Percentiles rank a stretch among this genome's conserved stretches.
Evolutionary conservation across 1,140 invertebrate genomes (phyloP).

Genomic region (Zaprionus inermis): DNA sequence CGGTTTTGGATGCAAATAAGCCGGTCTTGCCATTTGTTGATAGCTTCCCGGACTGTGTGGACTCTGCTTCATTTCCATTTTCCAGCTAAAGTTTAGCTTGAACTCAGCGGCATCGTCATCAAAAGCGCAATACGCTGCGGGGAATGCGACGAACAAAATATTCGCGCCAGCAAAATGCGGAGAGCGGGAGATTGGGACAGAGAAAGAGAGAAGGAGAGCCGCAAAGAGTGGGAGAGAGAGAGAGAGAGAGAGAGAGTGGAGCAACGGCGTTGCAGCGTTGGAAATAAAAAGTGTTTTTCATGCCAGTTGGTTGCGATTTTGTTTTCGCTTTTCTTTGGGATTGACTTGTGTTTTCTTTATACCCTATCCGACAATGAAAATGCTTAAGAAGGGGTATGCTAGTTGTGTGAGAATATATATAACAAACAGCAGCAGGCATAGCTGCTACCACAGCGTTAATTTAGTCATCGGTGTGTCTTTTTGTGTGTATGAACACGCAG

Average conservation of each 20-base stretch:
- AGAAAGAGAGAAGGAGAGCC: background rate
- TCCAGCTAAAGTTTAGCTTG: background rate
- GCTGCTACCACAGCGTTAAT: no score
- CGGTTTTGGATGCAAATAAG: constrained; percentile 9
- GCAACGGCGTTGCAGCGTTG: background rate
- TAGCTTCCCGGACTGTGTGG: background rate
- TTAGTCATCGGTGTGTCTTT: no score
- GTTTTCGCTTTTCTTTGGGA: background rate
- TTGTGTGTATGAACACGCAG: background rate
- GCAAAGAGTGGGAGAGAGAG: background rate
- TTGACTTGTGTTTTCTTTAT: background rate
- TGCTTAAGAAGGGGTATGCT: background rate
- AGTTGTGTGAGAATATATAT: background rate
- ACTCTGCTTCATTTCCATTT: background rate
- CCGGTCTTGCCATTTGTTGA: constrained; percentile 4
- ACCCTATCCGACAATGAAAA: background rate
- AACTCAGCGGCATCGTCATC: background rate
- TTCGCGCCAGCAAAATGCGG: background rate
- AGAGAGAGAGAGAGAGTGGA: background rate
- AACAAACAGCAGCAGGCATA: background rate
- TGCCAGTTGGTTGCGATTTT: constrained; percentile 11
- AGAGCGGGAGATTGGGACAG: background rate
- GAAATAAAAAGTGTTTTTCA: constrained; percentile 21
- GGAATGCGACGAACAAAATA: background rate
- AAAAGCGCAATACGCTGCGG: constrained; percentile 17